A percentile compares a stretch with the other conserved stretches of the same genome.
phyloP scores from a whole-genome alignment of 2,797 vertebrate genomes.

The Passerculus sandwichensis region DNA sequence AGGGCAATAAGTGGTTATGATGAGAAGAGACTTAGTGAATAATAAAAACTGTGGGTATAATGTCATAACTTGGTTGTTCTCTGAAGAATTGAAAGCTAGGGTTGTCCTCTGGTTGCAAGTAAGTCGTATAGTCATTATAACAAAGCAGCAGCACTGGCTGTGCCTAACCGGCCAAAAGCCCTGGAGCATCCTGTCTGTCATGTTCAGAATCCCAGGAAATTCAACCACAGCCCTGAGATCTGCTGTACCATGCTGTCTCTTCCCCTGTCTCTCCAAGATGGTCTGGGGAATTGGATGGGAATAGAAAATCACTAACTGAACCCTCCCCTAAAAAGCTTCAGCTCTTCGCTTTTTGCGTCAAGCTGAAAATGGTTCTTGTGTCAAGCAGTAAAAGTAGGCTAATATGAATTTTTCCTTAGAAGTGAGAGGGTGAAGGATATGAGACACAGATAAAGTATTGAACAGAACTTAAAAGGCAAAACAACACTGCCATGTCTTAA shows the following conservation, averaged over 20 bases:
- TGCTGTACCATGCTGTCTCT: background rate
- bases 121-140: background rate
- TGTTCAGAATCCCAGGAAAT: background rate
- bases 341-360: background rate
- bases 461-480: constrained; percentile 13
- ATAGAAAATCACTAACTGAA: background rate
- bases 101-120: background rate
- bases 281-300: background rate
- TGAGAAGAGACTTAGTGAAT: background rate
- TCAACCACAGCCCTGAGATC: rapidly evolving
- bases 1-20: background rate
- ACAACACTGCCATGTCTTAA: constrained; percentile 14
- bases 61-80: background rate
- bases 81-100: background rate
- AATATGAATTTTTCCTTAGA: background rate
- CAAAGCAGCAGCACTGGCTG: background rate
- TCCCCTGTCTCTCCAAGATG: rapidly evolving
- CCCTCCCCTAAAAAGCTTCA: background rate
- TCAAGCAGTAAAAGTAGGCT: background rate
- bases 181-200: background rate
- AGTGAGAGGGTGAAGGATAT: background rate
- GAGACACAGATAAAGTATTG: background rate
- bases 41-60: background rate
- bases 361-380: background rate
- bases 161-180: background rate